Evolutionary conservation across 1,140 invertebrate species (phyloP), one percentile per base, ranked within the genome.

Genomic region (Eriocheir sinensis): DNA sequence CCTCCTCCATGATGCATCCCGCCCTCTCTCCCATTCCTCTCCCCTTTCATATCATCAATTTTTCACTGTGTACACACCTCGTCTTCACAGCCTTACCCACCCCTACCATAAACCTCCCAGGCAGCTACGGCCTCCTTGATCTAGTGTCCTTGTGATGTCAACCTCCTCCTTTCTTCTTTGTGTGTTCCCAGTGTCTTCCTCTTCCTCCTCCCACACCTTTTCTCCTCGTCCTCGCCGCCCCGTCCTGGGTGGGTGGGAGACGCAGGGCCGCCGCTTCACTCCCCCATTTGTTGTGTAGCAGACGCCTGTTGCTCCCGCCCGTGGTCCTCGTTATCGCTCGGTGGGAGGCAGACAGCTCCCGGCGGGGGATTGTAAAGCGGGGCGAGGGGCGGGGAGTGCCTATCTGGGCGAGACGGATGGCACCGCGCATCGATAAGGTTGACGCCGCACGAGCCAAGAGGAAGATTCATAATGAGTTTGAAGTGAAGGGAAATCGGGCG

Each of bases 181-280:
- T 60, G 2, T n/a, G n/a, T 72, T n/a, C 27, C 6, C 21, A n/a
- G 60, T 0, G 21, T 48, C 44, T 48, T 8, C 44, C 44, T 48
- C 48, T 72, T 72, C 60, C 60, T n/a, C 60, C 60, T n/a, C n/a
- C n/a, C 60, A n/a, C 60, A 72, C n/a, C 60, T 72, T 21, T 72
- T 72, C 60, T 72, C 60, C 60, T 72, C 60, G 27, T 4, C 60
- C 27, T 8, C 60, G 60, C 17, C 60, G 21, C 27, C 60, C n/a
- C 27, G 60, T n/a, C 27, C 27, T 1, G 60, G 27, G 8, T n/a
- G n/a, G n/a, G n/a, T 72, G 27, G 60, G 27, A 72, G 60, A 72
- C 27, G 60, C 60, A 72, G 4, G 60, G 60, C 60, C 60, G 27
- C 60, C 60, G n/a, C n/a, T n/a, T 72, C n/a, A n/a, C 60, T n/a